Base-by-base conservation (phyloP, 2,113 vertebrate genomes). In the Monopterus albus region DNA sequence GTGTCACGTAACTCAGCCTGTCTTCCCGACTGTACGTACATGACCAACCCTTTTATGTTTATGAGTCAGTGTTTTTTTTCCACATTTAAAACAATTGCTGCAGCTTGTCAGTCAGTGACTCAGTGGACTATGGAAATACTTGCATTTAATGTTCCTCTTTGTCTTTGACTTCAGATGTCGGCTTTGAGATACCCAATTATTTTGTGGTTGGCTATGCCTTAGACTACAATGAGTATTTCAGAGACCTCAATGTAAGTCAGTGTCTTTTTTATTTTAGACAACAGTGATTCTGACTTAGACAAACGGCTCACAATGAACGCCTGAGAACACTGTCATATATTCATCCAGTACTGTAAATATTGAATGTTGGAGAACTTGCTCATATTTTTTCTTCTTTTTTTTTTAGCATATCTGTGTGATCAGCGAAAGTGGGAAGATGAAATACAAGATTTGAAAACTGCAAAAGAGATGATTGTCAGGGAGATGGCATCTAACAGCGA, bases 161-260 rank as follows among this genome's bases (percentile, higher is more conserved):
- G 64, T 82, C 49, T 58, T 77, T 79, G 42, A 60, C 50, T 84
- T 72, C 85, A 98, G 96, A 98, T 91, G 92, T 94, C 0, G 96
- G 96, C 84, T 99, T 99, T 93, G 95, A 98, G 92, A 98, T 97
- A 86, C 94, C 96, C 60, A 80, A 98, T 88, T 91, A 92, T 60
- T 98, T 97, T 89, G 96, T 98, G 81, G 96, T 98, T 36, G 95
- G 96, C 57, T 98, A 98, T 79, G 95, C 96, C 61, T 92, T 98
- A 89, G 96, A 97, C 93, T 98, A 98, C 94, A 97, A 98, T 1
- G 96, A 99, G 86, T 93, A 96, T 88, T 98, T 98, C 87, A 91
- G 95, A 94, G 96, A 97, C 88, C 92, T 98, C 39, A 95, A 95
- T 0, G 95, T 98, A 95, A 96, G 96, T 94, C 17, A 2, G 2